A percentile compares a stretch with the other conserved stretches of the same genome.
These are phyloP conservation scores for Perognathus longimembris DNA, from an alignment of 2,113 vertebrate species.

Conservation along the genomic window DNA sequence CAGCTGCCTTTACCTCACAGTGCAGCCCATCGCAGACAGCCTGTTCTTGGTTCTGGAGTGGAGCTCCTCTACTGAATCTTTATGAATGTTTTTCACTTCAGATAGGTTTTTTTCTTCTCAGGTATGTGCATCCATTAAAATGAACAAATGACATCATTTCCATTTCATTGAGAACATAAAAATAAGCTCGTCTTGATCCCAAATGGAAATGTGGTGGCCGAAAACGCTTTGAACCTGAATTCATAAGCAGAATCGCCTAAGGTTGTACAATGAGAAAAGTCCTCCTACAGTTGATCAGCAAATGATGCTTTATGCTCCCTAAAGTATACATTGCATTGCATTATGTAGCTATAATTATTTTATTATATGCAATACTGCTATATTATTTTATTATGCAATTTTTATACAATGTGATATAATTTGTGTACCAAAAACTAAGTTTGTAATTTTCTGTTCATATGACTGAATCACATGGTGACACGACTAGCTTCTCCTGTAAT, in stretches of 20 bases:
- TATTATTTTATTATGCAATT: no score
- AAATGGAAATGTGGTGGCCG: neutral
- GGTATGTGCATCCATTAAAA: constrained; percentile 62
- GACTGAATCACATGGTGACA: no score
- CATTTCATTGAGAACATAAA: constrained; percentile 38
- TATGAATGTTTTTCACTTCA: constrained; percentile 66
- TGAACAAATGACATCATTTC: constrained; percentile 18
- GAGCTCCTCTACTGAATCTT: constrained; percentile 69
- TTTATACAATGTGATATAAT: no score
- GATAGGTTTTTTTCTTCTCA: constrained; percentile 53
- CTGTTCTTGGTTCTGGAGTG: constrained; percentile 77
- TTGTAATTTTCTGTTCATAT: no score
- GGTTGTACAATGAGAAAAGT: neutral
- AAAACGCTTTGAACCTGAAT: neutral
- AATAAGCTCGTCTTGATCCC: constrained; percentile 24
- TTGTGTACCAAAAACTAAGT: no score
- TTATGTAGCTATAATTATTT: neutral
- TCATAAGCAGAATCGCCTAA: neutral
- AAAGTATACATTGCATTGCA: neutral
- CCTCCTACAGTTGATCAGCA: neutral
- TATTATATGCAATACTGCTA: no score
- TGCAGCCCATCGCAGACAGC: constrained; percentile 72
- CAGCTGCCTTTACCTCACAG: constrained; percentile 79
- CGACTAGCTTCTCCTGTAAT: neutral
- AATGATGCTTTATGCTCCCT: neutral